Base-by-base conservation (phyloP, 2,888 invertebrate species). In the Dione vanillae region DNA sequence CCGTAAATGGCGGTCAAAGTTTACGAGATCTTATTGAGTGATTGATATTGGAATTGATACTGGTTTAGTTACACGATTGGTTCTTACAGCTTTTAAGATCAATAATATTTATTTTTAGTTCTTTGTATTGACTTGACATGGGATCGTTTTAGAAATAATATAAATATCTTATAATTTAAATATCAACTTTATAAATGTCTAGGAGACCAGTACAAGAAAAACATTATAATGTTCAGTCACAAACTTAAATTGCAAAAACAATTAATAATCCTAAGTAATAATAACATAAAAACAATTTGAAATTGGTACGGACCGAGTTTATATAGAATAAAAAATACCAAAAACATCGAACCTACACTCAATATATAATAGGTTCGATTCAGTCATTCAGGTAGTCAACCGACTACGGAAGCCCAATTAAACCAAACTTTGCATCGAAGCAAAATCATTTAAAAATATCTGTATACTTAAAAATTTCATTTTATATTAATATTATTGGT, bases 1-100 rank as follows among this genome's bases (percentile, higher is more conserved):
- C 81, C 85, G 82, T 86, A 84, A 85, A 85, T 75, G 70, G 74
- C 77, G 72, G 75, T 75, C 76, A 77, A 78, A 80, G 75, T 86
- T 86, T 83, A 85, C 81, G 84, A 82, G 75, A 70, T 51, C 61
- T 78, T 75, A 64, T 66, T 61, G 47, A 65, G 80, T 81, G 83
- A 85, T 84, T 83, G 82, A 77, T 70, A 73, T 67, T 40, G 67
- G 41, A 59, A 61, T 61, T 27, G 43, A 45, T 56, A 62, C 61
- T 52, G 35, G 68, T 43, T 54, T 54, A 40, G 41, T 41, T 43
- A 43, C 20, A 54, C 54, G 35, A 59, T 59, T 59, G 41, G 59
- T 41, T 43, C 20, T 59, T 43, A n/a, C 10, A 5, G 1, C 37
- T 37, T 56, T 56, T 56, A 49, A 49, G 11, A 49, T 49, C 49